Base-by-base conservation (phyloP, 1,140 invertebrate genomes). In the Caenorhabditis tropicalis region DNA sequence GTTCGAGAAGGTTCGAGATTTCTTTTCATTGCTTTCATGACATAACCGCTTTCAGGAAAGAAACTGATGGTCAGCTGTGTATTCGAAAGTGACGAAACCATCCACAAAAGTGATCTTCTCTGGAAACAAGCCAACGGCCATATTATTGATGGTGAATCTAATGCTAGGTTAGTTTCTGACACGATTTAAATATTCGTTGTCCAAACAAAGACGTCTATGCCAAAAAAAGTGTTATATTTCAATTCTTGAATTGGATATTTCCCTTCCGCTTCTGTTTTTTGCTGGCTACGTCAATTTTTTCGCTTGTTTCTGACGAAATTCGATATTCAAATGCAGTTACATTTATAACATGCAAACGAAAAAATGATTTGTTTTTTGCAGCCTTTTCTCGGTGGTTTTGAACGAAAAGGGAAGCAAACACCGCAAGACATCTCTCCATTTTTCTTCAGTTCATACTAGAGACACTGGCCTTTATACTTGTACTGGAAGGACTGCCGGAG, bases 391-490 rank as follows among this genome's bases (percentile, higher is more conserved):
- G 1, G 53, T 85, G 39, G 27, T 79, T 65, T 29, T 56, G 36
- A 79, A 85, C 51, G 48, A 53, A 65, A 31, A 39, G n/a, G 83
- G 53, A 27, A 81, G 70, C 24, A 39, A 79, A 33, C 56, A 85
- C 29, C 48, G 79, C 15, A 85, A 85, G 53, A 85, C 49, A 33
- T 80, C 74, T 21, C 56, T 85, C 4, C 83, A 85, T 43, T 85
- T 85, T 79, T 36, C 83, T 0, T 79, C 48, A 16, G 46, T 85
- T 33, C 74, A 85, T 27, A 80, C 48, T 24, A 39, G 83, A 48
- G 83, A 85, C 56, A 79, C 83, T 21, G 83, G 83, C 6, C 49
- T 39, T 10, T 85, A 85, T 53, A 60, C 46, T 19, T 85, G 83
- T 49, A 24, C 43, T 27, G 83, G 49, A 46, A 85, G 79, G 53